Percentiles rank a stretch among this genome's conserved stretches.
Conservation (phyloP, 2,888 invertebrate species). For the Bombyx huttoni region DNA sequence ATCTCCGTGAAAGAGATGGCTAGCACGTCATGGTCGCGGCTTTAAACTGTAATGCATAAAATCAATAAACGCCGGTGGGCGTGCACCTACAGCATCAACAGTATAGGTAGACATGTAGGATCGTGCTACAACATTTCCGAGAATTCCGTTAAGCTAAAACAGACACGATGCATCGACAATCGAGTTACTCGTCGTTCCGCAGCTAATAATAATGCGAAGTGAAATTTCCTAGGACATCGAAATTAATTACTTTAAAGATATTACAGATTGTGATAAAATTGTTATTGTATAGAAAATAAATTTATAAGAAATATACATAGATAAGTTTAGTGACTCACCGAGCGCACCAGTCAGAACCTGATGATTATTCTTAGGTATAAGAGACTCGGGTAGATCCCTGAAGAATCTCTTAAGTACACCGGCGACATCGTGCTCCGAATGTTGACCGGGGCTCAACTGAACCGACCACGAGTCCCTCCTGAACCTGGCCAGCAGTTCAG, state of each 20-base stretch:
- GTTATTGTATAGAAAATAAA: too few relatives aligned
- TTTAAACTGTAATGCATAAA: background rate
- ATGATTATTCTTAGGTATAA: slow-evolving; percentile 81
- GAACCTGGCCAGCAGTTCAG: slow-evolving; percentile 81
- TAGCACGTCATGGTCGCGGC: background rate
- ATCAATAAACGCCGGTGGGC: background rate
- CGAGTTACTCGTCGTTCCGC: too few relatives aligned
- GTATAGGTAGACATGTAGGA: too few relatives aligned
- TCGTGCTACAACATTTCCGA: too few relatives aligned
- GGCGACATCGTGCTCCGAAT: slow-evolving; percentile 90
- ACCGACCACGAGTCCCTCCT: slow-evolving; percentile 88
- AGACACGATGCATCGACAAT: too few relatives aligned
- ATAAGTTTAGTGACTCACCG: slow-evolving; percentile 43
- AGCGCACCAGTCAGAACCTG: slow-evolving; percentile 78
- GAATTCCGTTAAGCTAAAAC: too few relatives aligned
- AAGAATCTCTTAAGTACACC: slow-evolving; percentile 91
- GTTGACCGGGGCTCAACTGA: slow-evolving; percentile 81
- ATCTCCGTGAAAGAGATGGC: background rate
- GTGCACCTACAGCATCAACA: background rate
- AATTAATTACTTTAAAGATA: too few relatives aligned
- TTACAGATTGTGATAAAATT: too few relatives aligned
- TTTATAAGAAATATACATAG: background rate
- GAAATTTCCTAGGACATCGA: too few relatives aligned
- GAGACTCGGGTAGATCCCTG: slow-evolving; percentile 87
- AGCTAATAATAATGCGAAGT: too few relatives aligned